Percentiles rank a stretch among this genome's conserved stretches.
Evolutionary conservation across 1,140 invertebrate species (phyloP).

Genomic region (Palaemon carinicauda): DNA sequence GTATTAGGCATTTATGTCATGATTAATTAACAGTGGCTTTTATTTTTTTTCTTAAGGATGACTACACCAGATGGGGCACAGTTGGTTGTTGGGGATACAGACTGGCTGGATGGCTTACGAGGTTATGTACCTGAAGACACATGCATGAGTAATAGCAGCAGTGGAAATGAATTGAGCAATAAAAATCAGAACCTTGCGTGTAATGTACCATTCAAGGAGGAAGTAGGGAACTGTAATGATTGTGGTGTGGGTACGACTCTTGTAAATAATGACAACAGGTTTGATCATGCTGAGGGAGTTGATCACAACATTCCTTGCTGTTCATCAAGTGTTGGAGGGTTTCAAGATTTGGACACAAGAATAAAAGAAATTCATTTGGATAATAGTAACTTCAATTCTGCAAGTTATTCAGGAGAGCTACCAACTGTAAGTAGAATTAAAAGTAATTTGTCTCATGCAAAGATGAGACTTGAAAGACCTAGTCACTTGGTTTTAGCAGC

Average conservation of each 20-base stretch:
- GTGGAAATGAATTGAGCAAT: neutral
- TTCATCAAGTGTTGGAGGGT: too few relatives aligned
- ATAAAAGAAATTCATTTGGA: too few relatives aligned
- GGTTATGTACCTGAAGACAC: conserved; percentile 18
- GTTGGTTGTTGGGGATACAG: conserved; percentile 58
- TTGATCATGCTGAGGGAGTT: too few relatives aligned
- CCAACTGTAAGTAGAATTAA: too few relatives aligned
- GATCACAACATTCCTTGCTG: too few relatives aligned
- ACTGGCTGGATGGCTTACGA: conserved; percentile 61
- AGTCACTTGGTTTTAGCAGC: conserved; percentile 39
- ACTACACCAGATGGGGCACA: conserved; percentile 60
- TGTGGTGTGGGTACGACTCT: too few relatives aligned
- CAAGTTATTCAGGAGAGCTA: neutral
- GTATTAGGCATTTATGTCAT: neutral
- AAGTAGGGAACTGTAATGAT: too few relatives aligned
- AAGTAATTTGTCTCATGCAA: neutral
- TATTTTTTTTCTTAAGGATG: conserved; percentile 25
- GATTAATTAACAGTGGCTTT: neutral
- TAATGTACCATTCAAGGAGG: too few relatives aligned
- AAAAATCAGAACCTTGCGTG: neutral
- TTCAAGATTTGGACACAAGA: too few relatives aligned
- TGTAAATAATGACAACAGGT: too few relatives aligned
- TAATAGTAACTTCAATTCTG: neutral
- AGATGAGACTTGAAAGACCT: neutral
- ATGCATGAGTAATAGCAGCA: neutral